Evolutionary conservation across 2,113 vertebrate genomes (phyloP).

Genomic region (Eurypyga helias): DNA sequence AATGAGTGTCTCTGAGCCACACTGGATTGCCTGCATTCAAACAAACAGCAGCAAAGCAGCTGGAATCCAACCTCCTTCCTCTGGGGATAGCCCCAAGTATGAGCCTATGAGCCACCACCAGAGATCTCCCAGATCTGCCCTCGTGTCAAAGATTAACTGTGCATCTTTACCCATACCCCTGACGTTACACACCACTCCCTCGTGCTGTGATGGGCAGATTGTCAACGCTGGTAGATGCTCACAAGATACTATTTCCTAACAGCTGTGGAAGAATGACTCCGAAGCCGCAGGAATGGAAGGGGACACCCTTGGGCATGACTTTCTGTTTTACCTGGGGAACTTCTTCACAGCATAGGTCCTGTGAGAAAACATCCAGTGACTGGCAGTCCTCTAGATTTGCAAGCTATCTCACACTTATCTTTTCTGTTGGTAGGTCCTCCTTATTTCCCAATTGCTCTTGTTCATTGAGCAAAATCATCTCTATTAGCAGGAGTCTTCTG

Average conservation of each 20-base stretch:
- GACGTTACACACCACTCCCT: not conserved
- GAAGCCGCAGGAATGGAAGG: not conserved
- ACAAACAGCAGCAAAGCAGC: not conserved
- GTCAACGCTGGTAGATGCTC: not conserved
- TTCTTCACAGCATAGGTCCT: not conserved
- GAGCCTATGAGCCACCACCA: not conserved
- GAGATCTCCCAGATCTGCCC: not conserved
- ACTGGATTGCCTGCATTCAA: not conserved
- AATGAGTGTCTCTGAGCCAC: not conserved
- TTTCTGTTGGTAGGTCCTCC: not conserved
- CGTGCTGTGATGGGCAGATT: rapidly evolving
- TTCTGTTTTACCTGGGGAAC: not conserved
- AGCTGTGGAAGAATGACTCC: not conserved
- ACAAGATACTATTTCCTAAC: not conserved
- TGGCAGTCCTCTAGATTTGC: not conserved
- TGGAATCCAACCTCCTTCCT: not conserved
- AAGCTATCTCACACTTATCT: not conserved
- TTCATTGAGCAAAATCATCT: not conserved
- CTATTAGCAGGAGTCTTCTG: not conserved
- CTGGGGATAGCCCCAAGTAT: not conserved
- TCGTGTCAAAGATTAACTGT: rapidly evolving
- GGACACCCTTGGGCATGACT: not conserved
- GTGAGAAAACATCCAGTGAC: not conserved
- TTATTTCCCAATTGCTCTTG: not conserved
- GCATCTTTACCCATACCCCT: not conserved